Evolutionary conservation across 2,888 invertebrate genomes (phyloP), one percentile per base, ranked within the genome.

Genomic region (Koerneria pararmatus): DNA sequence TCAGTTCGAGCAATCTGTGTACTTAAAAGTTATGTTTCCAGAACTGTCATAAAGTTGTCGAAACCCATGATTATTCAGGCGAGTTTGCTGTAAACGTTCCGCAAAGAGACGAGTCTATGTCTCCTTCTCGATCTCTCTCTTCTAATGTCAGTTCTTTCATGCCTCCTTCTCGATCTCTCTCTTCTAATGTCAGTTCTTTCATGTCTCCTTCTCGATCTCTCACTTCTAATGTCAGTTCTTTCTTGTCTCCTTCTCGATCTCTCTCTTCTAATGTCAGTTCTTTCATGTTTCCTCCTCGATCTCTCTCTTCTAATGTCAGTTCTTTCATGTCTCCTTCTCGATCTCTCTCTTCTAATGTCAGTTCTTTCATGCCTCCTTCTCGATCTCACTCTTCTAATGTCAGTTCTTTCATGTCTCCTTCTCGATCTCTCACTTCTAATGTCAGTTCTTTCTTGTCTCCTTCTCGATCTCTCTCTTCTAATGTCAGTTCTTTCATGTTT

Each of bases 31-130:
- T n/a, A n/a, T n/a, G n/a, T n/a, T n/a, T n/a, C n/a, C n/a, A n/a
- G n/a, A n/a, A n/a, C n/a, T n/a, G n/a, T n/a, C n/a, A n/a, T n/a
- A n/a, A n/a, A n/a, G n/a, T n/a, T n/a, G n/a, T 41, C n/a, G 46
- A 41, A 11, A 11, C 46, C 46, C 46, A n/a, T n/a, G 4, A 27
- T 51, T 19, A 69, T 60, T 46, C 41, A 77, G 77, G 79, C 56
- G 80, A 80, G 65, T 80, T 78, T 65, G 76, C 77, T 19, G 71
- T 73, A 11, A 80, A 80, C 48, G 74, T 80, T 3, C 80, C 80
- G 6, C 74, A 76, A 0, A 68, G 72, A 11, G 73, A 72, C 34
- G 74, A 73, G 8, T 74, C 78, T 24, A 72, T 80, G 68, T 73
- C 73, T 24, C 79, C 80, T 11, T 75, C 78, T 31, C 71, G 77